Conservation (phyloP, 2,797 vertebrate genomes). For the Malacoctenus gilli region DNA sequence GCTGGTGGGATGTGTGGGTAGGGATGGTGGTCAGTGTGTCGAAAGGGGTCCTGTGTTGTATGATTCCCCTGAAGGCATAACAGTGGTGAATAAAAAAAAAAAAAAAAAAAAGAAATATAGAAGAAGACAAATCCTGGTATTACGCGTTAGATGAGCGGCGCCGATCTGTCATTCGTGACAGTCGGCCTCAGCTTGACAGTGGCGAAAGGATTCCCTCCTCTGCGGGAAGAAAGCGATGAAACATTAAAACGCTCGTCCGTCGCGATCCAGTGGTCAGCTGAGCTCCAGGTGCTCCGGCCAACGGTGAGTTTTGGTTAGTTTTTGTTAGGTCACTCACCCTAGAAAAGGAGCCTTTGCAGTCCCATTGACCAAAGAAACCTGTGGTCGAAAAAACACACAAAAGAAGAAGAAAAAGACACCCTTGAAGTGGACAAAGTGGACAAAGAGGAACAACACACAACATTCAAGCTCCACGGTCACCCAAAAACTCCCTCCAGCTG, state of each 20-base stretch:
- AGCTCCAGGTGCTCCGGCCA: not conserved
- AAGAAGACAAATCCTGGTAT: conserved; percentile 15
- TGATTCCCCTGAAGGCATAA: conserved; percentile 48
- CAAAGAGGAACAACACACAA: conserved; percentile 17
- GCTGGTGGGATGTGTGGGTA: conserved; percentile 51
- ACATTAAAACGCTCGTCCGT: not conserved
- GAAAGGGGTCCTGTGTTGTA: conserved; percentile 14
- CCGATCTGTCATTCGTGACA: conserved; percentile 95
- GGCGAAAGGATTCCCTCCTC: conserved; percentile 94
- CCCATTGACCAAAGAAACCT: conserved; percentile 90
- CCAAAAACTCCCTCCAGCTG: conserved; percentile 43
- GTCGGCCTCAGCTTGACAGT: conserved; percentile 94
- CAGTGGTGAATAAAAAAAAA: conserved; percentile 14
- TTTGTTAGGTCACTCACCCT: conserved; percentile 82
- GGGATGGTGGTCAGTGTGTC: conserved; percentile 34
- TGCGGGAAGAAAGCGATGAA: conserved; percentile 58
- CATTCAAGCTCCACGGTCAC: conserved; percentile 18
- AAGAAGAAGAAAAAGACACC: conserved; percentile 34
- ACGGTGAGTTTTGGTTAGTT: conserved; percentile 30
- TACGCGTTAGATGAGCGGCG: conserved; percentile 81
- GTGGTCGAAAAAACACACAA: conserved; percentile 58
- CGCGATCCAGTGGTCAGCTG: no score
- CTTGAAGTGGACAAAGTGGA: conserved; percentile 32
- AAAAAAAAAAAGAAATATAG: conserved; percentile 4
- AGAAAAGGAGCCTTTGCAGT: conserved; percentile 88